phyloP scores from a whole-genome alignment of 2,888 invertebrate species.

The Diachrysia chrysitis region DNA sequence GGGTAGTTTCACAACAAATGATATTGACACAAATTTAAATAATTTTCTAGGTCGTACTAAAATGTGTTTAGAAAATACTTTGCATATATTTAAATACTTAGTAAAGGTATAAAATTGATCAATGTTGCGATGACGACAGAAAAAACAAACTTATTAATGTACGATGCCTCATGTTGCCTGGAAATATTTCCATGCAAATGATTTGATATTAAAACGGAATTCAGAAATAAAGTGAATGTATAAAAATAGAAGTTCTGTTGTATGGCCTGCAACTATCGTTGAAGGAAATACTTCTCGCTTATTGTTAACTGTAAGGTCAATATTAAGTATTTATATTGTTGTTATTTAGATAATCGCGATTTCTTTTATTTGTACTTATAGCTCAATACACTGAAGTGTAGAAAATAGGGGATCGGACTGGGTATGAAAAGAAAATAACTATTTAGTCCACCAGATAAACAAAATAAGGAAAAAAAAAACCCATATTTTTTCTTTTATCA shows the following conservation, averaged over 20 bases:
- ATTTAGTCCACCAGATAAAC: too few species aligned
- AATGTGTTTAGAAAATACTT: not conserved
- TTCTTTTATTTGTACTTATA: not conserved
- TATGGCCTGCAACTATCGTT: constrained; percentile 41
- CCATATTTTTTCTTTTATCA: too few species aligned
- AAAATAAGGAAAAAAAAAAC: too few species aligned
- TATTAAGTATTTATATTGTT: not conserved
- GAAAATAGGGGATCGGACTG: too few species aligned
- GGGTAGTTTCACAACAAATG: constrained; percentile 55
- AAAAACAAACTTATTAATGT: constrained; percentile 3
- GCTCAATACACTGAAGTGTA: too few species aligned
- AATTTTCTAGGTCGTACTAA: constrained; percentile 17
- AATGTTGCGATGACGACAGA: not conserved
- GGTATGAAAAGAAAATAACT: too few species aligned
- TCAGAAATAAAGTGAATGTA: constrained; percentile 34
- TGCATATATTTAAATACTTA: constrained; percentile 10
- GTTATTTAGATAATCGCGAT: not conserved
- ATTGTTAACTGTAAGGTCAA: constrained; percentile 20
- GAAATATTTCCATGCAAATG: constrained; percentile 16
- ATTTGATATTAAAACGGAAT: constrained; percentile 17
- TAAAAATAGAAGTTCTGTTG: constrained; percentile 33
- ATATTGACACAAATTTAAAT: constrained; percentile 64
- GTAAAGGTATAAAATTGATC: not conserved
- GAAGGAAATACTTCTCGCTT: constrained; percentile 51
- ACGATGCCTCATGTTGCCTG: constrained; percentile 13